These are phyloP conservation scores for Cydia amplana DNA, from an alignment of 1,140 invertebrate species.

Conservation along the genomic window DNA sequence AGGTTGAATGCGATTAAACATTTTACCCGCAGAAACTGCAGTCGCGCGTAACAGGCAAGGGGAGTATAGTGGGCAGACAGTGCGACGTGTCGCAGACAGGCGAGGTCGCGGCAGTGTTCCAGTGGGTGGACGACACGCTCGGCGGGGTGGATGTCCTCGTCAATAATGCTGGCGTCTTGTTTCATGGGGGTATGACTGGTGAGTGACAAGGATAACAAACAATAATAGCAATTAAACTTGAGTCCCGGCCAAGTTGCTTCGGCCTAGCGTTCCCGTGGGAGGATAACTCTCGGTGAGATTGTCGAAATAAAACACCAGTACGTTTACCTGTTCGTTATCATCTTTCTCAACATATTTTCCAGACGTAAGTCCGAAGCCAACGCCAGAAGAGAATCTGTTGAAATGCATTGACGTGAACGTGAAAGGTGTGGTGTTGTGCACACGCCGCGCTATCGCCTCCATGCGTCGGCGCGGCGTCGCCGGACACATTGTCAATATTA, in stretches of 20 bases:
- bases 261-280: no score
- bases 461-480: slow-evolving; percentile 83
- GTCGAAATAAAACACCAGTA: no score
- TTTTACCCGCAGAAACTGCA: slow-evolving; percentile 44
- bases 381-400: slow-evolving; percentile 70
- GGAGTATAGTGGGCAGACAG: slow-evolving; percentile 57
- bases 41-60: slow-evolving; percentile 47
- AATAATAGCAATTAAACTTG: no score
- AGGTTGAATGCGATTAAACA: neutral
- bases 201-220: slow-evolving; percentile 39
- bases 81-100: slow-evolving; percentile 84
- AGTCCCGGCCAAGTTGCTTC: neutral
- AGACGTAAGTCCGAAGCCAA: slow-evolving; percentile 53
- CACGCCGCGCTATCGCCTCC: slow-evolving; percentile 83
- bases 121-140: slow-evolving; percentile 81
- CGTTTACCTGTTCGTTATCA: no score
- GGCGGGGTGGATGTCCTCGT: slow-evolving; percentile 85
- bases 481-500: slow-evolving; percentile 87
- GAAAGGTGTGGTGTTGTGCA: slow-evolving; percentile 83
- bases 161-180: slow-evolving; percentile 85
- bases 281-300: no score
- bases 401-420: slow-evolving; percentile 84
- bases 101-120: slow-evolving; percentile 84
- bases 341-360: slow-evolving; percentile 36
- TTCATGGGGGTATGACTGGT: slow-evolving; percentile 58